These are phyloP conservation scores for Microctonus aethiopoides DNA, from an alignment of 2,888 invertebrate genomes.

Conservation along the genomic window DNA sequence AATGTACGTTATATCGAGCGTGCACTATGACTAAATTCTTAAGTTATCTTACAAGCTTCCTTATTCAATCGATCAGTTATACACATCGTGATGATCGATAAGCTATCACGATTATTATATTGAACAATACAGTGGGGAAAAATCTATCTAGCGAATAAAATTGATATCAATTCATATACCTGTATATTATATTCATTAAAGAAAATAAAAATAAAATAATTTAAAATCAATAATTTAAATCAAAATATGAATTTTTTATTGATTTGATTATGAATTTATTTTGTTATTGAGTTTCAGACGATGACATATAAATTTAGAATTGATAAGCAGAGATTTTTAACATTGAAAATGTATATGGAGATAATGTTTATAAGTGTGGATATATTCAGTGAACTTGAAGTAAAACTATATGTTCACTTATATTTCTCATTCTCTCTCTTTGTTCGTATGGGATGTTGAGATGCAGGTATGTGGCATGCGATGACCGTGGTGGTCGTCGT, in stretches of 20 bases:
- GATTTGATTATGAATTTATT: no score
- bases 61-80: neutral
- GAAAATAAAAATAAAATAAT: no score
- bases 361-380: no score
- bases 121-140: neutral
- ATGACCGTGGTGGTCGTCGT: slow-evolving; percentile 43
- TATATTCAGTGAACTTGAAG: neutral
- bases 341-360: no score
- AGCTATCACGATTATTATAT: neutral
- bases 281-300: no score
- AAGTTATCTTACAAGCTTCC: neutral
- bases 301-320: no score
- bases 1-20: slow-evolving; percentile 25
- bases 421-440: neutral
- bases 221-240: no score
- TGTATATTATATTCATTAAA: no score
- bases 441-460: neutral
- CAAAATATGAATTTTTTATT: no score
- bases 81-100: neutral
- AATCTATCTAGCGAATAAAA: neutral
- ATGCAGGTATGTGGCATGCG: slow-evolving; percentile 26
- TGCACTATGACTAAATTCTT: slow-evolving; percentile 22
- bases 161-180: no score
- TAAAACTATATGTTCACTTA: neutral
- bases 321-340: no score